A percentile compares a stretch with the other conserved stretches of the same genome.
phyloP scores from a whole-genome alignment of 2,797 vertebrate species.

The Labeo calbasu region DNA sequence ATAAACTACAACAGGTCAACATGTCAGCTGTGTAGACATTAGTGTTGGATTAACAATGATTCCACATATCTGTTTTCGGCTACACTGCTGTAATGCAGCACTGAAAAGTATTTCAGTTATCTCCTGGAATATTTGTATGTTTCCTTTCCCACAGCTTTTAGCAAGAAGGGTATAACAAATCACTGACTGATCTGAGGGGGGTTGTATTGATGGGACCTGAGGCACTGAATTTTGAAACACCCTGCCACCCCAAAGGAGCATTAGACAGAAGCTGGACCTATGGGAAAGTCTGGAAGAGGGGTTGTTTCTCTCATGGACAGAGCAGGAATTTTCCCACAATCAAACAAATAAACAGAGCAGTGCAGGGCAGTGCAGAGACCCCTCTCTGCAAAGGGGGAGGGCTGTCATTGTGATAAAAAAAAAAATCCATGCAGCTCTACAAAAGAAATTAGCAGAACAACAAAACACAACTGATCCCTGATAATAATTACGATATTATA shows the following conservation, averaged over 20 bases:
- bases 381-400: slow-evolving; percentile 56
- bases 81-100: slow-evolving; percentile 58
- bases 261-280: slow-evolving; percentile 39
- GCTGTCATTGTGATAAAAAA: slow-evolving; percentile 65
- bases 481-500: not conserved
- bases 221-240: not conserved
- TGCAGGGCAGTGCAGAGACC: slow-evolving; percentile 68
- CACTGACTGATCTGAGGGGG: slow-evolving; percentile 11
- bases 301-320: slow-evolving; percentile 77
- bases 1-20: too few species aligned
- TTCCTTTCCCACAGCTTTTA: not conserved
- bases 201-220: not conserved
- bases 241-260: slow-evolving; percentile 49
- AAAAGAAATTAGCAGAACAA: slow-evolving; percentile 26
- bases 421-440: slow-evolving; percentile 29
- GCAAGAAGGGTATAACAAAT: slow-evolving; percentile 22
- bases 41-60: too few species aligned
- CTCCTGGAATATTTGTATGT: slow-evolving; percentile 34
- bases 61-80: slow-evolving; percentile 57
- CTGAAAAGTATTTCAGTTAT: slow-evolving; percentile 55
- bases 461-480: slow-evolving; percentile 52
- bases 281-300: slow-evolving; percentile 67
- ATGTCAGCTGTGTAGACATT: too few species aligned
- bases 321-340: slow-evolving; percentile 81
- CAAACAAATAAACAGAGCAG: slow-evolving; percentile 77